Base-by-base conservation (phyloP, 2,113 vertebrate genomes). In the Atlantisia rogersi region DNA sequence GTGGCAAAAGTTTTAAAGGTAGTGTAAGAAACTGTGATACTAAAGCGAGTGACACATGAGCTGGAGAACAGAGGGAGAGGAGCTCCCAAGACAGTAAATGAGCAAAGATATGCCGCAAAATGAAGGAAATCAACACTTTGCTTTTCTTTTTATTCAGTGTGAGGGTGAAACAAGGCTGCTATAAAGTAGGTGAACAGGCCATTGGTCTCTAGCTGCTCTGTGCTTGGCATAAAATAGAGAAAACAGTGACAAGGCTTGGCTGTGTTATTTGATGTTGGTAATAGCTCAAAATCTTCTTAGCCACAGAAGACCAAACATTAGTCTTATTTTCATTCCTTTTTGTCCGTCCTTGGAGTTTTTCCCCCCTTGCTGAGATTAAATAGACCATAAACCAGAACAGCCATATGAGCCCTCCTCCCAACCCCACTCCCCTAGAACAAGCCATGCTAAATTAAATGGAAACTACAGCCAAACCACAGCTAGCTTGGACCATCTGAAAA, bases 241-340 rank as follows among this genome's bases (percentile, higher is more conserved):
- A 95, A 94, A 71, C 58, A 86, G 52, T 86, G 84, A 92, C 69
- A 89, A 81, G 60, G 12, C 60, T 93, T 86, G 88, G 76, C 68
- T 92, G 12, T 60, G 50, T 21, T 90, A 50, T 83, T 90, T 75
- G 35, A 73, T 65, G 31, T 37, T 46, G 26, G 26, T 68, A 92
- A 86, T 75, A 86, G 52, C 76, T 94, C 68, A 70, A 76, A 83
- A 90, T 83, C 90, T 89, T 95, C 88, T 87, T 75, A 94, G 55
- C 55, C 9, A 5, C 75, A 90, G 71, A 95, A 92, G 82, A 78
- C 18, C 3, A 8, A 94, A 64, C 75, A 92, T 86, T 46, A 81
- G 32, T 81, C 73, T 93, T 93, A 75, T 88, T 96, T 91, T 90
- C 60, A 58, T 81, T 90, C 82, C 9, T 86, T 76, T 64, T 53